Evolutionary conservation across 2,797 vertebrate genomes (phyloP), one percentile per base, ranked within the genome.

Genomic region (Eidolon dupreanum): DNA sequence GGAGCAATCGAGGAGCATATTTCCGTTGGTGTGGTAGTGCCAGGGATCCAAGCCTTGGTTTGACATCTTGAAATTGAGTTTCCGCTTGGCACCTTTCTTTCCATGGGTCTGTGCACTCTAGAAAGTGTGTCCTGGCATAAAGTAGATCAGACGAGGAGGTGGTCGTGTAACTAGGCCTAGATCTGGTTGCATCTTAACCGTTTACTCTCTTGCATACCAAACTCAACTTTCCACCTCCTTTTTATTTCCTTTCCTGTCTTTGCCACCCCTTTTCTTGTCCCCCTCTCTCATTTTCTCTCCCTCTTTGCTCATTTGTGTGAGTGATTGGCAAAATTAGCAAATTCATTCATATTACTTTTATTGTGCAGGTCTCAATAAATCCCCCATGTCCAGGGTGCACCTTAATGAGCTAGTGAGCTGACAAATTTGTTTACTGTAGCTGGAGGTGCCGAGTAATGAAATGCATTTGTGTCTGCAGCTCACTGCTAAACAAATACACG

Each of bases 361-460:
- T 96, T 97, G 97, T 97, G 83, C 93, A 68, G 93, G 97, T 96
- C 95, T 97, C 97, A 95, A 96, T 97, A 98, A 98, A 98, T 97
- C 97, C 97, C 92, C 57, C 11, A 17, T 92, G 96, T 96, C 95
- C 12, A 0, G 87, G 95, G 90, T 85, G 46, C 96, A 96, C 96
- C 95, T 95, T 97, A 98, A 98, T 98, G 97, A 97, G 97, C 97
- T 97, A 95, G 96, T 89, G 85, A 97, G 96, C 96, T 97, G 97
- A 98, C 97, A 97, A 96, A 97, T 98, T 95, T 97, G 97, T 98
- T 97, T 98, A 97, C 96, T 97, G 97, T 96, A 97, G 97, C 97
- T 98, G 95, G 96, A 97, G 97, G 97, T 97, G 97, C 95, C 33
- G 11, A 65, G 87, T 93, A 97, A 98, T 97, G 95, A 97, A 98